Conservation (phyloP, 1,140 invertebrate species). For the Tenebrio molitor region DNA sequence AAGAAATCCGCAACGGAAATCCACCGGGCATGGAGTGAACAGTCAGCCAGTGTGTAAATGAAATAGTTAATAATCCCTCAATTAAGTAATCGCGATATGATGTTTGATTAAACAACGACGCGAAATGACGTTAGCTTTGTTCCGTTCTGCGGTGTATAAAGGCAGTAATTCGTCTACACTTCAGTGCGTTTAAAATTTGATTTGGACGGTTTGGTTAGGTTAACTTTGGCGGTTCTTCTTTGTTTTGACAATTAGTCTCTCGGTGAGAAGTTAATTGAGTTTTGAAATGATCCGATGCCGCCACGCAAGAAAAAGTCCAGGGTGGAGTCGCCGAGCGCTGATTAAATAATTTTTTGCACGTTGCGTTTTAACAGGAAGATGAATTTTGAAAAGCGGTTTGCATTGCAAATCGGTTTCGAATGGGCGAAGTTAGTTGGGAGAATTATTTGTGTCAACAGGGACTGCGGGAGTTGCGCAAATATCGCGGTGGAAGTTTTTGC, state of each 20-base stretch:
- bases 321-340: too few relatives aligned
- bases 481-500: conserved; percentile 1
- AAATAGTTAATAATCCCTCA: conserved; percentile 15
- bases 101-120: conserved; percentile 14
- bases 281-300: background rate
- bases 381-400: background rate
- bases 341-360: too few relatives aligned
- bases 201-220: background rate
- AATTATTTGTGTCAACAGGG: conserved; percentile 6
- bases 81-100: conserved; percentile 22
- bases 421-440: too few relatives aligned
- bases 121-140: conserved; percentile 11
- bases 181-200: conserved; percentile 28
- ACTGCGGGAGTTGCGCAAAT: conserved; percentile 17
- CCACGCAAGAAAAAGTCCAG: too few relatives aligned
- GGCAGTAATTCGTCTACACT: background rate
- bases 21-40: background rate
- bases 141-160: background rate
- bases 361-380: background rate
- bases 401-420: too few relatives aligned
- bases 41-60: conserved; percentile 1
- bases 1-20: too few relatives aligned
- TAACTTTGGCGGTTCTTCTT: background rate
- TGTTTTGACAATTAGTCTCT: conserved; percentile 1
- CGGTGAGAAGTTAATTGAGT: background rate